These are phyloP conservation scores for Drosophila cardini DNA, from an alignment of 1,140 invertebrate species.

Conservation along the genomic window DNA sequence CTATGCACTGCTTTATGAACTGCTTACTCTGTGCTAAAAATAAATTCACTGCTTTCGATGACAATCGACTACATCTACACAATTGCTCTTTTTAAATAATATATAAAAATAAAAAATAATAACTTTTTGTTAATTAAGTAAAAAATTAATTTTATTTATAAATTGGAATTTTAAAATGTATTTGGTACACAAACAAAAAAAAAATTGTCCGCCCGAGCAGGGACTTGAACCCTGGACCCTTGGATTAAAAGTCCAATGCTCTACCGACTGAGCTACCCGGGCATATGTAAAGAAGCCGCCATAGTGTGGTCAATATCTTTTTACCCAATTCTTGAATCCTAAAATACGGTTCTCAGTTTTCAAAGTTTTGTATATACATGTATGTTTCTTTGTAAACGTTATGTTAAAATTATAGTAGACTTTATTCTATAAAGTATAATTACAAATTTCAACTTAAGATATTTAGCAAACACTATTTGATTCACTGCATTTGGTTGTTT, in stretches of 20 bases:
- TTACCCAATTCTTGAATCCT: neutral
- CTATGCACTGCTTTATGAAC: neutral
- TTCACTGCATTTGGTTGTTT: too few species aligned
- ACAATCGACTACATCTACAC: too few species aligned
- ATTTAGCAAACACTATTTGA: too few species aligned
- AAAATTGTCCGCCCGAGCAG: constrained; percentile 88
- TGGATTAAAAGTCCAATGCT: constrained; percentile 91
- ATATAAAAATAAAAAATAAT: neutral
- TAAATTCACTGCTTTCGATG: neutral
- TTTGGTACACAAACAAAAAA: constrained; percentile 12
- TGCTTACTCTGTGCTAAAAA: neutral
- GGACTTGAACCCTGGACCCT: constrained; percentile 92
- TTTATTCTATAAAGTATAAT: too few species aligned
- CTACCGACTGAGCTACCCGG: constrained; percentile 91
- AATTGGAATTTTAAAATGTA: neutral
- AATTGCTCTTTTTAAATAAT: neutral
- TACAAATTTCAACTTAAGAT: too few species aligned
- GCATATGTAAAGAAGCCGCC: constrained; percentile 65
- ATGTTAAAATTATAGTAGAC: too few species aligned
- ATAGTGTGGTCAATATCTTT: neutral
- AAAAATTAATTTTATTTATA: neutral
- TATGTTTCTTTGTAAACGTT: too few species aligned
- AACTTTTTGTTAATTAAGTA: neutral
- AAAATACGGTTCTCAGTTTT: neutral
- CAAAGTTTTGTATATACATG: too few species aligned